Conservation (phyloP, 2,797 vertebrate species). For the Pampus argenteus region DNA sequence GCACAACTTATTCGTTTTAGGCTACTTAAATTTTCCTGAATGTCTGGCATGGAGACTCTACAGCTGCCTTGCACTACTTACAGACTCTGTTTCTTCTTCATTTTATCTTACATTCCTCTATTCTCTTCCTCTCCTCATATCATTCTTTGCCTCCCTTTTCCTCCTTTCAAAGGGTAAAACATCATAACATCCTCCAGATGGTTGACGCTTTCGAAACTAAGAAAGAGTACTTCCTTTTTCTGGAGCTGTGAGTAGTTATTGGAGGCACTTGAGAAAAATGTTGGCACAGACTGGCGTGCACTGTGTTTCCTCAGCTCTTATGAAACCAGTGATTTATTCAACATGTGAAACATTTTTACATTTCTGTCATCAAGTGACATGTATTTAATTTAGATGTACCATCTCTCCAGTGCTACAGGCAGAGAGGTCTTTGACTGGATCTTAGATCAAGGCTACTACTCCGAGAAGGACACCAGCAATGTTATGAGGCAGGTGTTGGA, state of each 20-base stretch:
- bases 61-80: conserved; percentile 1
- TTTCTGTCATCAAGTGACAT: conserved; percentile 12
- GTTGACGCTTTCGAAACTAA: conserved; percentile 97
- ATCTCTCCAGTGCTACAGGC: conserved; percentile 90
- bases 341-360: conserved; percentile 9
- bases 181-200: conserved; percentile 97
- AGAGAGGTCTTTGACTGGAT: conserved; percentile 99
- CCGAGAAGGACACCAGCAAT: conserved; percentile 97
- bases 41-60: not conserved
- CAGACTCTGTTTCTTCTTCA: conserved; percentile 21
- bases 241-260: conserved; percentile 94
- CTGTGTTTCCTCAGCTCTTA: conserved; percentile 4
- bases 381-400: conserved; percentile 39
- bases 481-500: conserved; percentile 98
- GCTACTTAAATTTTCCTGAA: not conserved
- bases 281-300: not conserved
- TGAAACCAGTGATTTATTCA: conserved; percentile 25
- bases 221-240: conserved; percentile 97
- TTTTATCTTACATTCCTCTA: conserved; percentile 8
- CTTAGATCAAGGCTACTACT: conserved; percentile 99
- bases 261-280: conserved; percentile 24
- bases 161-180: conserved; percentile 91
- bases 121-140: not conserved
- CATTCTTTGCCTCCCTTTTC: conserved; percentile 17
- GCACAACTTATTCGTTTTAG: not conserved